Evolutionary conservation across 1,140 invertebrate species (phyloP), one percentile per base, ranked within the genome.

Genomic region (Cydia amplana): DNA sequence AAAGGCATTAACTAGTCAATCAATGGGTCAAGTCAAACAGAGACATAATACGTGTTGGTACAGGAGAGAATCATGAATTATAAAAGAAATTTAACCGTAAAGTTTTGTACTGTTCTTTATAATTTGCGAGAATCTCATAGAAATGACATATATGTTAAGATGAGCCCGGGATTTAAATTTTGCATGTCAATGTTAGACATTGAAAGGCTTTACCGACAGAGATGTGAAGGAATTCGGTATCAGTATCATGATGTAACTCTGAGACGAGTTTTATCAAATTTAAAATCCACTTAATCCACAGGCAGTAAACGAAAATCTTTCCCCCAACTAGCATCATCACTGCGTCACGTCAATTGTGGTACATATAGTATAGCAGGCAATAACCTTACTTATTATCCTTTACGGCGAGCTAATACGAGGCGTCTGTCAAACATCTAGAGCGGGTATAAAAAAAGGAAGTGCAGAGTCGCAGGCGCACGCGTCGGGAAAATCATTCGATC

Each of bases 381-480:
- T 91, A 91, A 91, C 90, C 91, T 92, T 90, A 91, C 82, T 83
- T 84, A 88, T 91, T 93, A 92, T 93, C 90, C 90, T 93, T 91
- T 89, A 89, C 88, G 84, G 85, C 84, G 88, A 89, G 88, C 83
- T 90, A 91, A 91, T 91, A 83, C 87, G 81, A 83, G 73, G 83
- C 82, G 90, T 85, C 86, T 84, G 82, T 88, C 87, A 85, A 88
- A 91, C 88, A 89, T 90, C 88, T 88, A 88, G 87, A 89, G 83
- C 85, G 86, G 82, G 83, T 91, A 93, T 91, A 90, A 92, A 93
- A 92, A 93, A 93, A 91, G 87, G 89, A 92, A 86, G 89, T 77
- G 72, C 75, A 83, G 76, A 75, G 43, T 74, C 74, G 77, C 82
- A 75, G 74, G 87, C 91, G 88, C 89, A 80, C 86, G 88, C 88